phyloP scores from a whole-genome alignment of 2,797 vertebrate genomes.

The Astyanax mexicanus region DNA sequence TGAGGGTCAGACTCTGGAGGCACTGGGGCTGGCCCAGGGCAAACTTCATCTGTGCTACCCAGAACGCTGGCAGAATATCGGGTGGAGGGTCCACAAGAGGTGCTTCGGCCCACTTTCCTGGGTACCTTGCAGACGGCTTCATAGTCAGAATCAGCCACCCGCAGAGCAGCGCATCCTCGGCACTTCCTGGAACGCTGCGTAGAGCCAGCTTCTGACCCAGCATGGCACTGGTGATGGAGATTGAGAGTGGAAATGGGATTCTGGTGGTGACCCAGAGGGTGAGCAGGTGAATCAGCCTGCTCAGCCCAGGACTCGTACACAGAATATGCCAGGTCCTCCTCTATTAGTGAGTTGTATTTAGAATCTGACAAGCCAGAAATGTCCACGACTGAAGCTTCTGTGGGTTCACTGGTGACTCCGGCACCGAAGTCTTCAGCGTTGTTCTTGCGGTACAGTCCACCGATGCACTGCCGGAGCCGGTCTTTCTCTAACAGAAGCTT shows the following conservation, averaged over 20 bases:
- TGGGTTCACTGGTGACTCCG: constrained; percentile 34
- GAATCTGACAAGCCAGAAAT: constrained; percentile 79
- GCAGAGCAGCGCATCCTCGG: constrained; percentile 83
- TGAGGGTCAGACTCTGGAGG: constrained; percentile 26
- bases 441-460: constrained; percentile 86
- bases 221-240: constrained; percentile 66
- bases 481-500: constrained; percentile 92
- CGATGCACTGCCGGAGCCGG: constrained; percentile 88
- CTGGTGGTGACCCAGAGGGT: constrained; percentile 73
- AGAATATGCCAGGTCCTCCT: constrained; percentile 89
- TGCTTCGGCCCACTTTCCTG: constrained; percentile 83
- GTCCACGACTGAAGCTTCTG: constrained; percentile 73
- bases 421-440: constrained; percentile 64
- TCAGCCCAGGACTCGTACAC: constrained; percentile 92
- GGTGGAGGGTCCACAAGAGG: constrained; percentile 83
- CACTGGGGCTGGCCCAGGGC: constrained; percentile 53
- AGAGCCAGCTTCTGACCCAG: constrained; percentile 60
- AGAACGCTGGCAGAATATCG: constrained; percentile 71
- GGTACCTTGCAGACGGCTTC: constrained; percentile 94
- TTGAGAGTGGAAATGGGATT: constrained; percentile 22
- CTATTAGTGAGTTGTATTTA: constrained; percentile 85
- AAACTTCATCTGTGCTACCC: constrained; percentile 73
- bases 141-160: constrained; percentile 91
- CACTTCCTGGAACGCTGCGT: constrained; percentile 82
- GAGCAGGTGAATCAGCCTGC: no score